These are phyloP conservation scores for Cydia pomonella DNA, from an alignment of 1,140 invertebrate genomes.

Conservation along the genomic window DNA sequence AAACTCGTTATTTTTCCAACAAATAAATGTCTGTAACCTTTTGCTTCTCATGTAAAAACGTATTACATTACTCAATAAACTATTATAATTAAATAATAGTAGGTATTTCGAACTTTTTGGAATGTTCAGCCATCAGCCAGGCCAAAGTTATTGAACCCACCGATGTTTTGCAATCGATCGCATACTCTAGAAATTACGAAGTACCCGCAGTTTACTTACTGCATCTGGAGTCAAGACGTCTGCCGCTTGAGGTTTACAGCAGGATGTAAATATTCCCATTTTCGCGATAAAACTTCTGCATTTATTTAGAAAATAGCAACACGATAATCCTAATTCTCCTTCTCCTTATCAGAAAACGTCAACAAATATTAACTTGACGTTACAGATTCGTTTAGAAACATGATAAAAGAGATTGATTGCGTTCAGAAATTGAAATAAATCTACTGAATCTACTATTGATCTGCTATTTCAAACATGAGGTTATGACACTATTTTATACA, in stretches of 20 bases:
- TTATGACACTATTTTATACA: too few species aligned
- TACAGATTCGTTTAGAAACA: neutral
- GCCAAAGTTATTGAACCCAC: too few species aligned
- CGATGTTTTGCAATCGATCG: slow-evolving; percentile 29
- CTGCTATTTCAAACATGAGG: too few species aligned
- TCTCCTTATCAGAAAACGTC: slow-evolving; percentile 18
- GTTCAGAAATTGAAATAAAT: neutral
- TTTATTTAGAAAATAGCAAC: slow-evolving; percentile 23
- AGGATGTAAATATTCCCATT: slow-evolving; percentile 76
- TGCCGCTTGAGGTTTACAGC: slow-evolving; percentile 72
- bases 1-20: neutral
- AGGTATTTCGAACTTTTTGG: too few species aligned
- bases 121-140: too few species aligned
- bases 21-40: slow-evolving; percentile 10
- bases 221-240: slow-evolving; percentile 73
- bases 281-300: slow-evolving; percentile 32
- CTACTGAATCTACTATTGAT: too few species aligned
- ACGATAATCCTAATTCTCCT: neutral
- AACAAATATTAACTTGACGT: slow-evolving; percentile 30
- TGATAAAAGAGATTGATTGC: neutral
- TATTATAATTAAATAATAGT: neutral
- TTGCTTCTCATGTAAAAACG: neutral
- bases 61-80: neutral
- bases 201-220: slow-evolving; percentile 57
- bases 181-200: neutral